These are phyloP conservation scores for Noctua fimbriata DNA, from an alignment of 2,888 invertebrate species.

Conservation along the genomic window DNA sequence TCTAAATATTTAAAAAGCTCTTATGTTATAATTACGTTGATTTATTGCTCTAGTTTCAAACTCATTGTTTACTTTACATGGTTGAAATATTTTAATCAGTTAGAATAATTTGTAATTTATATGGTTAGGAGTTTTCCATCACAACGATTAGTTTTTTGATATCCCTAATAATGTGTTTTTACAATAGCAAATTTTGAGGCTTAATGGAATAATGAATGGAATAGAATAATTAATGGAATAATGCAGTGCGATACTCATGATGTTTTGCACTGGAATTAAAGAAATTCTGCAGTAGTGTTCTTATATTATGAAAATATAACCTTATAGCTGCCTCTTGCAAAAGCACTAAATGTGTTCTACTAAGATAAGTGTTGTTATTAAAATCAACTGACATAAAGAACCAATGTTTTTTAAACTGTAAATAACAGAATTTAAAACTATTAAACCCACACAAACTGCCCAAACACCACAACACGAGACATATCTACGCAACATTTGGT, in stretches of 20 bases:
- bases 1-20: slow-evolving; percentile 84
- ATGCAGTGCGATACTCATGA: too few species aligned
- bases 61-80: slow-evolving; percentile 58
- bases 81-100: slow-evolving; percentile 63
- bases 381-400: not conserved
- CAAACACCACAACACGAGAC: slow-evolving; percentile 60
- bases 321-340: not conserved
- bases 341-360: not conserved
- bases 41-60: slow-evolving; percentile 75
- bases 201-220: too few species aligned
- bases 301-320: not conserved
- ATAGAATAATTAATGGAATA: too few species aligned
- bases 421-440: slow-evolving; percentile 16
- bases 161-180: not conserved
- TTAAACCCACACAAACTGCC: slow-evolving; percentile 41
- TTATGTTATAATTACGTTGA: slow-evolving; percentile 79
- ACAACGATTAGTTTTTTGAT: not conserved
- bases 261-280: not conserved
- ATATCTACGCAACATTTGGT: slow-evolving; percentile 80
- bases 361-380: not conserved
- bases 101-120: not conserved
- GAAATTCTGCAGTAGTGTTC: not conserved
- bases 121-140: not conserved
- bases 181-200: not conserved
- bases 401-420: not conserved